Base-by-base conservation (phyloP, 1,140 invertebrate species). In the Planococcus citri region DNA sequence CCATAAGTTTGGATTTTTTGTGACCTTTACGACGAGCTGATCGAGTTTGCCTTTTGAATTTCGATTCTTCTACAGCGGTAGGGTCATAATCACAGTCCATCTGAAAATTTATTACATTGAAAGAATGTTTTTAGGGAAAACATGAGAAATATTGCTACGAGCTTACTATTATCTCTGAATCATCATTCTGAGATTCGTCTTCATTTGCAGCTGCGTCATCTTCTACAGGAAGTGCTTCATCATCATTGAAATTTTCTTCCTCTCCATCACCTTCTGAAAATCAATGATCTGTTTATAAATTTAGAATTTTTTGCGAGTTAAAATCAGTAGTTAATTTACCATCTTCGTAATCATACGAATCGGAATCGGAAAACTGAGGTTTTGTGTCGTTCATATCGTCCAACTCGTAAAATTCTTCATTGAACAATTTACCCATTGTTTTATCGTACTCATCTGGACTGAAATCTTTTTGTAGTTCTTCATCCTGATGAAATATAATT, bases 1-100 rank as follows among this genome's bases (percentile, higher is more conserved):
- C 61, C 84, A 84, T 69, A 80, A 78, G 74, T 87, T 27, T 83
- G 79, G 71, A 85, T 86, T 72, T 83, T 85, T 74, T 85, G 80
- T 76, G 84, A 82, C 51, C 78, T 76, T 77, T 79, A 78, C 71
- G 82, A 72, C 70, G 70, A 29, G 71, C 41, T 60, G 72, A 68
- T 29, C 72, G 70, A 58, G 70, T 71, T 71, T 69, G 60, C 37
- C 69, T 71, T 69, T 71, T 69, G 1, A 12, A n/a, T 60, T 41
- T 69, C 1, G 57, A 57, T n/a, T n/a, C n/a, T n/a, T n/a, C n/a
- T n/a, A n/a, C n/a, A n/a, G n/a, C n/a, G n/a, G n/a, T n/a, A n/a
- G n/a, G n/a, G 24, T 91, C 84, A 78, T 88, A 93, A 76, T 94
- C 91, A 73, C 88, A 90, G 78, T 93, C 91, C 91, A 94, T 94